These are phyloP conservation scores for Pseudopleuronectes americanus DNA, from an alignment of 2,797 vertebrate species.

Conservation along the genomic window DNA sequence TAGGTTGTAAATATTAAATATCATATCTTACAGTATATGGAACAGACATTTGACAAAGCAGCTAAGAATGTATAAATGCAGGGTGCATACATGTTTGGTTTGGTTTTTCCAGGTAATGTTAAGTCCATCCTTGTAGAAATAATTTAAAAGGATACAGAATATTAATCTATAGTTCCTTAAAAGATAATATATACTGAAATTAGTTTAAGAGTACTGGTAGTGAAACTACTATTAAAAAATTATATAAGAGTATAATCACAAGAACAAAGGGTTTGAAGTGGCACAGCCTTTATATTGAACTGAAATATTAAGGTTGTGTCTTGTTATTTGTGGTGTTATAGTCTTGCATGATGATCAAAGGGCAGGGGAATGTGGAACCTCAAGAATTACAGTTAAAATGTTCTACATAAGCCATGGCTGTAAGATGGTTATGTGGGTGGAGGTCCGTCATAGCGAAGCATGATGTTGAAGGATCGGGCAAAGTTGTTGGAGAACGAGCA, in stretches of 20 bases:
- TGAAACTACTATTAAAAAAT: neutral
- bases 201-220: neutral
- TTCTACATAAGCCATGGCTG: neutral
- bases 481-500: conserved; percentile 94
- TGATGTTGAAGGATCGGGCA: conserved; percentile 91
- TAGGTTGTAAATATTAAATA: neutral
- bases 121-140: neutral
- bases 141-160: neutral
- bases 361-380: neutral
- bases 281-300: neutral
- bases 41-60: too few relatives aligned
- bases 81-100: too few relatives aligned
- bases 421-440: conserved; percentile 86
- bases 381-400: neutral
- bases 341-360: neutral
- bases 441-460: conserved; percentile 90
- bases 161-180: neutral
- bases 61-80: too few relatives aligned
- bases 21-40: neutral
- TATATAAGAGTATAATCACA: neutral
- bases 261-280: neutral
- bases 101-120: neutral
- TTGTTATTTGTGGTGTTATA: neutral
- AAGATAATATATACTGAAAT: neutral
- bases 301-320: neutral